phyloP scores from a whole-genome alignment of 2,888 invertebrate species.

The Andrena bucephala region DNA sequence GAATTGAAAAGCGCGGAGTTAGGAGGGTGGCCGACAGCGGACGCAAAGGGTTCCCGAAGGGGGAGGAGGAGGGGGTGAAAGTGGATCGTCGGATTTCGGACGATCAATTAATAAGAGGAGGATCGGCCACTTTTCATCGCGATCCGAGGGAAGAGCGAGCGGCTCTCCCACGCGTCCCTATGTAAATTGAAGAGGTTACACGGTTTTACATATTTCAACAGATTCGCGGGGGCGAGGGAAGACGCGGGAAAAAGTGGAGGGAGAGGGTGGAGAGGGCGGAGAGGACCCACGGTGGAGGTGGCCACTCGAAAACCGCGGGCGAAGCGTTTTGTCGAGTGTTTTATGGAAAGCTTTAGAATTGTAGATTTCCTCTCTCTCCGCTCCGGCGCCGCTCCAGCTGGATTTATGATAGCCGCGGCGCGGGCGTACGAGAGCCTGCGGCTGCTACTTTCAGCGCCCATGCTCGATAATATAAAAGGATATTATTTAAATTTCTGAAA shows the following conservation, averaged over 20 bases:
- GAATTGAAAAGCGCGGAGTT: background rate
- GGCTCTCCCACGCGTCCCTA: slow-evolving; percentile 73
- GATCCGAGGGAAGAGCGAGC: slow-evolving; percentile 11
- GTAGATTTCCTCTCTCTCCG: slow-evolving; percentile 81
- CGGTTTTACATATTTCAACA: slow-evolving; percentile 85
- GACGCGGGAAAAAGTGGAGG: slow-evolving; percentile 59
- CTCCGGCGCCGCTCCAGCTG: slow-evolving; percentile 27
- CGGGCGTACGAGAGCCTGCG: slow-evolving; percentile 49
- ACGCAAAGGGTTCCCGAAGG: slow-evolving; percentile 26
- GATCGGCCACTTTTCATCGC: slow-evolving; percentile 78
- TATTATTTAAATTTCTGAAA: slow-evolving; percentile 80
- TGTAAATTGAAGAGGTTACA: slow-evolving; percentile 85
- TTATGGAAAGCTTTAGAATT: slow-evolving; percentile 85
- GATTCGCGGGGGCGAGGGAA: slow-evolving; percentile 69
- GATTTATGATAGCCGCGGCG: slow-evolving; percentile 72
- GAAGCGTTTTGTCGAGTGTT: slow-evolving; percentile 84
- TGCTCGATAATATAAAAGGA: slow-evolving; percentile 69
- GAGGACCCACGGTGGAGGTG: slow-evolving; percentile 39
- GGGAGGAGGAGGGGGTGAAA: slow-evolving; percentile 22
- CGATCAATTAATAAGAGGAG: slow-evolving; percentile 63
- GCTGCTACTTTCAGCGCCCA: slow-evolving; percentile 63
- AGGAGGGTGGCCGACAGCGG: slow-evolving; percentile 3
- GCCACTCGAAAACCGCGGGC: slow-evolving; percentile 84
- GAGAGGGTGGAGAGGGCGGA: slow-evolving; percentile 56
- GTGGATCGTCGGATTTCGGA: slow-evolving; percentile 57